Evolutionary conservation across 2,113 vertebrate genomes (phyloP).

Genomic region (Chionomys nivalis): DNA sequence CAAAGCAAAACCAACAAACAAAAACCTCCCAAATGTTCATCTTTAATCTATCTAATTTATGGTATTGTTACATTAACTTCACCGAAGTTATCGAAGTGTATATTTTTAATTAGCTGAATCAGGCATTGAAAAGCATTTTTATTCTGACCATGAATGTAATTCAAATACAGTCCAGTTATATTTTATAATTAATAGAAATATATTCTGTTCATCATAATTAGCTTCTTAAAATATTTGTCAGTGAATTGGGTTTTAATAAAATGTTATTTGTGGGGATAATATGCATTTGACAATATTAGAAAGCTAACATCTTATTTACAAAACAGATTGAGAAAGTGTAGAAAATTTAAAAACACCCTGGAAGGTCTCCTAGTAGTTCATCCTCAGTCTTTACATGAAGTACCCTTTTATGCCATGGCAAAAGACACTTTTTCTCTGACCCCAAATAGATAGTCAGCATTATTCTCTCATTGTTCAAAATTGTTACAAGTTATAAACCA

Average conservation of each 20-base stretch:
- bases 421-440: not conserved
- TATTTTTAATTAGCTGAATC: not conserved
- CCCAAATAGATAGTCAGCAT: not conserved
- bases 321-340: not conserved
- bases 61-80: not conserved
- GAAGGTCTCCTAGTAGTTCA: not conserved
- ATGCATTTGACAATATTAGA: not conserved
- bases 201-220: not conserved
- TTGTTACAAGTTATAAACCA: not conserved
- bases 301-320: not conserved
- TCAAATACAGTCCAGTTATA: not conserved
- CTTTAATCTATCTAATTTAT: not conserved
- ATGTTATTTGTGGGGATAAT: conserved; percentile 15
- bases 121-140: not conserved
- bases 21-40: not conserved
- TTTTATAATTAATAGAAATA: not conserved
- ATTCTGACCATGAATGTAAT: not conserved
- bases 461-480: conserved; percentile 23
- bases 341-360: not conserved
- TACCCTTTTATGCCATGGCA: not conserved
- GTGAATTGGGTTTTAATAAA: conserved; percentile 5
- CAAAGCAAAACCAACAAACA: too few species aligned
- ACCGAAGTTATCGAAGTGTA: not conserved
- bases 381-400: not conserved
- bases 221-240: not conserved